These are phyloP conservation scores for Pipistrellus kuhlii DNA, from an alignment of 2,797 vertebrate genomes.

Conservation along the genomic window DNA sequence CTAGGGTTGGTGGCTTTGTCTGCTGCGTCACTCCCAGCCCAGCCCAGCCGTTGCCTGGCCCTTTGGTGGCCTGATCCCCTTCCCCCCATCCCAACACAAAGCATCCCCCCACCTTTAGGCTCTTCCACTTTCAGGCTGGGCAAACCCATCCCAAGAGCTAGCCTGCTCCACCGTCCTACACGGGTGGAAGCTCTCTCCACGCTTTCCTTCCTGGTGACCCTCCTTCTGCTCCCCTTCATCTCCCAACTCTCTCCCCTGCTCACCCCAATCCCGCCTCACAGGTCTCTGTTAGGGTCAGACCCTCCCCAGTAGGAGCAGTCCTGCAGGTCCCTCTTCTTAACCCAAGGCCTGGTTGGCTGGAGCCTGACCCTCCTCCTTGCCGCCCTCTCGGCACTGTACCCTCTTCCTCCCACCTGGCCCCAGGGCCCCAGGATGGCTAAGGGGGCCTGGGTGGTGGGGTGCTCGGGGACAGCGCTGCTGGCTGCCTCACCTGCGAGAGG, in stretches of 20 bases:
- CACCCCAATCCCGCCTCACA: neutral
- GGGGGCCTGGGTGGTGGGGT: constrained; percentile 50
- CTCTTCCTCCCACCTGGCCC: constrained; percentile 41
- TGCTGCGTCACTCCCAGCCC: constrained; percentile 89
- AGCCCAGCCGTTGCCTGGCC: constrained; percentile 86
- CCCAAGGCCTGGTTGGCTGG: neutral
- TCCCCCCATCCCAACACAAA: constrained; percentile 83
- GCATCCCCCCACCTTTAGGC: constrained; percentile 44
- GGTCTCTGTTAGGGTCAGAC: neutral
- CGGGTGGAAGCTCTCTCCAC: neutral
- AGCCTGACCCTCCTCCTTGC: neutral
- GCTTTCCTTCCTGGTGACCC: neutral
- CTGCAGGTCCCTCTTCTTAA: neutral
- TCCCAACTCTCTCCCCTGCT: neutral
- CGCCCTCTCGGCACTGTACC: neutral
- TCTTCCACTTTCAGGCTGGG: constrained; percentile 50
- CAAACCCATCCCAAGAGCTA: constrained; percentile 26
- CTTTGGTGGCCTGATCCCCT: constrained; percentile 82
- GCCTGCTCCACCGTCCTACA: neutral
- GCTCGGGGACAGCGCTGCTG: constrained; percentile 83
- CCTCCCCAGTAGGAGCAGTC: neutral
- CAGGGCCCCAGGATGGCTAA: constrained; percentile 28
- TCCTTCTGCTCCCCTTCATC: constrained; percentile 3
- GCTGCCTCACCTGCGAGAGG: constrained; percentile 91
- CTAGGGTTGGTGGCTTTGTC: constrained; percentile 83